A percentile compares a stretch with the other conserved stretches of the same genome.
phyloP scores from a whole-genome alignment of 2,797 vertebrate genomes.

The Onychomys torridus region DNA sequence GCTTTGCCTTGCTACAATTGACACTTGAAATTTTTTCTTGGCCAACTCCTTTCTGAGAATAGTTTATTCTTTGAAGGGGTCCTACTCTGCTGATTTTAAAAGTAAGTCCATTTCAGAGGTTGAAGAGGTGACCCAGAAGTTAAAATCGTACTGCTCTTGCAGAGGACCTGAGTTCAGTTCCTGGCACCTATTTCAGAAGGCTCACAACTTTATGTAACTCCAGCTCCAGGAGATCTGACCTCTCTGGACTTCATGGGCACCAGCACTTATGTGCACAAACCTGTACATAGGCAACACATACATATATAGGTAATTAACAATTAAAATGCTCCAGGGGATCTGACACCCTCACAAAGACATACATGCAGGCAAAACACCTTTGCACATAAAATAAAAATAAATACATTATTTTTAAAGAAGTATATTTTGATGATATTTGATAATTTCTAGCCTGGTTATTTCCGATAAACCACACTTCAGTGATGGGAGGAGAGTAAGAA shows the following conservation, averaged over 20 bases:
- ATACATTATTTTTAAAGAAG: background rate
- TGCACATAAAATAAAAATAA: background rate
- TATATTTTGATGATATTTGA: background rate
- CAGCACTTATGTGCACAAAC: background rate
- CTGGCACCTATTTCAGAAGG: background rate
- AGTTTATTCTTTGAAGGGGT: background rate
- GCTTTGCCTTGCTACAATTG: background rate
- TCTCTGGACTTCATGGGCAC: background rate
- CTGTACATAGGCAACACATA: background rate
- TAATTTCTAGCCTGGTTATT: constrained; percentile 30
- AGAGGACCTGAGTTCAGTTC: background rate
- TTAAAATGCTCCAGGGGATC: background rate
- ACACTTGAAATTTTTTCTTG: background rate
- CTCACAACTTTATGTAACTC: background rate
- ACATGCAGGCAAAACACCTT: background rate
- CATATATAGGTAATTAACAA: background rate
- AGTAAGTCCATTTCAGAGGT: background rate
- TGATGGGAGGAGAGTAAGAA: constrained; percentile 23
- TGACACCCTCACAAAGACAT: background rate
- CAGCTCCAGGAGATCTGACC: background rate
- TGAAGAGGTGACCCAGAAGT: background rate
- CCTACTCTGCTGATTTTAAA: constrained; percentile 29
- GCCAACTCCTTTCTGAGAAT: background rate
- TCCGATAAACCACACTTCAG: constrained; percentile 11
- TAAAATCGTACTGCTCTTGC: background rate